A percentile compares a stretch with the other conserved stretches of the same genome.
Evolutionary conservation across 1,140 invertebrate species (phyloP).

Genomic region (Aphis gossypii): DNA sequence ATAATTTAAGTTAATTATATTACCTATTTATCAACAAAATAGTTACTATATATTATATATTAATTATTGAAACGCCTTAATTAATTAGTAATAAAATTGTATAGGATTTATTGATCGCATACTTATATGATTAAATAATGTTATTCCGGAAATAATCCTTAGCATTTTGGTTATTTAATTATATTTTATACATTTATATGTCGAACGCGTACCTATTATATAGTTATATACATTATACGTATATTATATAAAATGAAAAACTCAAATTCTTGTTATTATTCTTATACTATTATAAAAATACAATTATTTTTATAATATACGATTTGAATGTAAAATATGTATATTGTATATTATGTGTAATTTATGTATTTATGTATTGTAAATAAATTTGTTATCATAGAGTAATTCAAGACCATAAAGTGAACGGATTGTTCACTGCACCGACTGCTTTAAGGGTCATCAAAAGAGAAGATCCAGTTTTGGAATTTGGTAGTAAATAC

Average conservation of each 20-base stretch:
- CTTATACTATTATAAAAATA: neutral
- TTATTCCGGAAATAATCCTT: neutral
- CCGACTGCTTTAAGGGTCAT: slow-evolving; percentile 89
- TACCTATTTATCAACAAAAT: neutral
- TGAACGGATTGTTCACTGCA: slow-evolving; percentile 85
- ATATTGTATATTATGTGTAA: neutral
- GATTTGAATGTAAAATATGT: neutral
- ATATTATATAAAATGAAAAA: too few relatives aligned
- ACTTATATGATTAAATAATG: neutral
- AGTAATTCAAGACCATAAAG: slow-evolving; percentile 85
- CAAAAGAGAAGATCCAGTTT: slow-evolving; percentile 76
- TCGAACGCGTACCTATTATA: too few relatives aligned
- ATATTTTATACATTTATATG: too few relatives aligned
- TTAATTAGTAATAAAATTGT: too few relatives aligned
- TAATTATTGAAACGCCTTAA: neutral
- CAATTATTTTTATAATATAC: neutral
- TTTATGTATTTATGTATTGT: neutral
- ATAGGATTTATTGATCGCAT: neutral
- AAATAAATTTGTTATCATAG: slow-evolving; percentile 65
- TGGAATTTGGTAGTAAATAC: slow-evolving; percentile 73
- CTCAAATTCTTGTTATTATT: too few relatives aligned
- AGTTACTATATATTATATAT: neutral
- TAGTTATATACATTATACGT: too few relatives aligned
- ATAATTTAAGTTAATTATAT: neutral
- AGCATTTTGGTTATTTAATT: neutral